phyloP scores from a whole-genome alignment of 2,113 vertebrate species.

The Terrapene triunguis region DNA sequence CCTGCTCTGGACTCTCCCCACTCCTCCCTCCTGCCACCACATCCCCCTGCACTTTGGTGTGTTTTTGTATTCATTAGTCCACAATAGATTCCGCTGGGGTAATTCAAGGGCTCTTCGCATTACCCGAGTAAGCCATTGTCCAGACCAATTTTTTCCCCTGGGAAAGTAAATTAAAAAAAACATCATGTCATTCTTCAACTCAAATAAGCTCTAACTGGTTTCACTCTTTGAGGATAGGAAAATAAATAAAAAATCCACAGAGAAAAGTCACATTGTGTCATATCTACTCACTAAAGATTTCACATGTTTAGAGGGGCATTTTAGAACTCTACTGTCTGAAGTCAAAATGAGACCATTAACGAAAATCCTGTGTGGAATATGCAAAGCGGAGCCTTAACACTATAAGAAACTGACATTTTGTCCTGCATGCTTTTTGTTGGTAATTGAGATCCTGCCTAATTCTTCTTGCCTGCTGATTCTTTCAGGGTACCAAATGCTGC shows the following conservation, averaged over 20 bases:
- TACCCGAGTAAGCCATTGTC: neutral
- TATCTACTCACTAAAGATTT: neutral
- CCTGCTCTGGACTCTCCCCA: neutral
- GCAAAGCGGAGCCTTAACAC: neutral
- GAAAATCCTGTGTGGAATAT: neutral
- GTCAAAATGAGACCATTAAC: neutral
- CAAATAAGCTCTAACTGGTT: neutral
- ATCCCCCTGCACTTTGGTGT: neutral
- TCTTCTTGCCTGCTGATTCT: neutral
- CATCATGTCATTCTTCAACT: neutral
- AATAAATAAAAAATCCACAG: neutral
- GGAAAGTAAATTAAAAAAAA: neutral
- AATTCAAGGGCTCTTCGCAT: neutral
- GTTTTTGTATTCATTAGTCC: neutral
- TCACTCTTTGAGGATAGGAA: neutral
- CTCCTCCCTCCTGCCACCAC: neutral
- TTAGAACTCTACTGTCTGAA: neutral
- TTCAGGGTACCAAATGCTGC: neutral
- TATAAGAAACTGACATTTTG: rapidly evolving
- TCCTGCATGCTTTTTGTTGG: neutral
- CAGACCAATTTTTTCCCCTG: neutral
- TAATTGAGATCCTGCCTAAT: neutral
- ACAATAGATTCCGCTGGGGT: neutral
- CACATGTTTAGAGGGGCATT: neutral
- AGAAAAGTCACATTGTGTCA: neutral